Evolutionary conservation across 1,140 invertebrate genomes (phyloP).

Genomic region (Sogatella furcifera): DNA sequence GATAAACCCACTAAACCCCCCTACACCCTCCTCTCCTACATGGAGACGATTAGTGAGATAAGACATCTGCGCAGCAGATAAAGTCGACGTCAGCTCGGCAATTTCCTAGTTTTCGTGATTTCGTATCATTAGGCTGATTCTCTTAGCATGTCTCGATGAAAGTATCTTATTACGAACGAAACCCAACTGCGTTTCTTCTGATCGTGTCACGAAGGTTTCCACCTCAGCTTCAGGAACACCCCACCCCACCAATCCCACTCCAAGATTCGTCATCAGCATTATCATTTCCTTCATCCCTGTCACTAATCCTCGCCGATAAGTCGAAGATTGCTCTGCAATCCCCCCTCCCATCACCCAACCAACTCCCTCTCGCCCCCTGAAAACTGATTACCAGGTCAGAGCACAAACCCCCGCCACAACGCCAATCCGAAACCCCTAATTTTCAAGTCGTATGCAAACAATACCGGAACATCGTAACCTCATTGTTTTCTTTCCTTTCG

Average conservation of each 20-base stretch:
- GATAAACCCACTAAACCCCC: neutral
- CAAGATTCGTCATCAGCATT: slow-evolving; percentile 3
- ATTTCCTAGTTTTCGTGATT: slow-evolving; percentile 1
- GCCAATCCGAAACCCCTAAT: no score
- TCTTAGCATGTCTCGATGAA: slow-evolving; percentile 1
- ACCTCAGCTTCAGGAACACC: neutral
- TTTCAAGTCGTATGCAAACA: no score
- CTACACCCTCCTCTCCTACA: neutral
- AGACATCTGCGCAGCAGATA: neutral
- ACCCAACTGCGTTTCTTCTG: neutral
- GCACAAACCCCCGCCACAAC: no score
- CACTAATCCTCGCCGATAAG: no score
- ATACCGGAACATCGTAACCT: no score
- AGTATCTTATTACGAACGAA: neutral
- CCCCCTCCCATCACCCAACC: no score
- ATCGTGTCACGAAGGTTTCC: neutral
- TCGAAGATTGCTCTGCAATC: no score
- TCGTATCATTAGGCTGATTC: slow-evolving; percentile 1
- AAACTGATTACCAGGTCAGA: no score
- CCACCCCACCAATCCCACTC: neutral
- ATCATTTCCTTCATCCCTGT: slow-evolving; percentile 24
- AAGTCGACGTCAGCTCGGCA: neutral
- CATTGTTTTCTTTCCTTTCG: no score
- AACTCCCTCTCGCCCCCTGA: no score
- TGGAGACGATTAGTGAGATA: neutral